Conservation (phyloP, 2,888 invertebrate species). For the Acronicta aceris region DNA sequence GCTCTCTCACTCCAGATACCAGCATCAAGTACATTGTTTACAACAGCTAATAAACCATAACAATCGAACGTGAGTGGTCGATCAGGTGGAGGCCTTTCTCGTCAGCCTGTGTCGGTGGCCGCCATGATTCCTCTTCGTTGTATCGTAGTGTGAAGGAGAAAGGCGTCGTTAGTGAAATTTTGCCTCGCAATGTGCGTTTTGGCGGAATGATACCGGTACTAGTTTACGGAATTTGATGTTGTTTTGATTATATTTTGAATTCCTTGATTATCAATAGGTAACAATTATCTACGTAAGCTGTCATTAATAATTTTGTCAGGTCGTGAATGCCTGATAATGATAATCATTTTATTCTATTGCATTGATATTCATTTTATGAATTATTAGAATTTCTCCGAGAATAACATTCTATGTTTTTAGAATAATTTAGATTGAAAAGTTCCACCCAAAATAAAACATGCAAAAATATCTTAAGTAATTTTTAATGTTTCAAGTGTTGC, state of each 20-base stretch:
- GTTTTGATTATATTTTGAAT: neutral
- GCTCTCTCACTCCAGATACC: neutral
- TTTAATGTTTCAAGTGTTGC: too few species aligned
- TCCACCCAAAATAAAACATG: too few species aligned
- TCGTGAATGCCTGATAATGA: too few species aligned
- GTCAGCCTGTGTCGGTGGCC: conserved; percentile 46
- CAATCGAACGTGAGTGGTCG: conserved; percentile 25
- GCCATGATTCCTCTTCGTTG: conserved; percentile 24
- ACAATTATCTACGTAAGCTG: neutral
- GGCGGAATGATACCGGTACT: conserved; percentile 34
- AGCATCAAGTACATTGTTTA: conserved; percentile 6
- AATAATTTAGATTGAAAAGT: too few species aligned
- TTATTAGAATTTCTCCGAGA: too few species aligned
- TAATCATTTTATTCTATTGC: too few species aligned
- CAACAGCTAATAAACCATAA: conserved; percentile 27
- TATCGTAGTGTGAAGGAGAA: conserved; percentile 52
- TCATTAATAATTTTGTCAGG: too few species aligned
- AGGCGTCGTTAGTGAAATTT: conserved; percentile 57
- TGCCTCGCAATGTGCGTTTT: conserved; percentile 40
- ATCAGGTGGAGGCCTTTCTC: conserved; percentile 51
- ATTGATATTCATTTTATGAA: too few species aligned
- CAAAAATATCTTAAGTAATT: too few species aligned
- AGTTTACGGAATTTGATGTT: conserved; percentile 16
- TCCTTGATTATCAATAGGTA: too few species aligned
- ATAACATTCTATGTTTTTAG: too few species aligned